A percentile compares a stretch with the other conserved stretches of the same genome.
Evolutionary conservation across 2,888 invertebrate species (phyloP).

Genomic region (Cyaniris semiargus): DNA sequence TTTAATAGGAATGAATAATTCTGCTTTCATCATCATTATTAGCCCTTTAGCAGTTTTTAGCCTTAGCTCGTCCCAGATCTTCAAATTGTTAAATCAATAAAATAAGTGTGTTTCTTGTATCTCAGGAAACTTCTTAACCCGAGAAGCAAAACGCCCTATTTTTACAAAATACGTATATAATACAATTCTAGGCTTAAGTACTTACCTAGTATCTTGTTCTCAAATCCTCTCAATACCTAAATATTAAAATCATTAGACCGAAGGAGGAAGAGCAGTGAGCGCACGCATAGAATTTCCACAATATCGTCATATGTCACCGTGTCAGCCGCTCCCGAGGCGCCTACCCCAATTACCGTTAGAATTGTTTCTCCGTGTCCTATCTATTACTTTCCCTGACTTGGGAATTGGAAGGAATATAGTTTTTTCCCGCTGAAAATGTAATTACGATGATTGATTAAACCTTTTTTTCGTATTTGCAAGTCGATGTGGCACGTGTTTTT

Average conservation of each 20-base stretch:
- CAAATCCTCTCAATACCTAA: background rate
- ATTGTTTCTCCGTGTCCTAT: constrained; percentile 68
- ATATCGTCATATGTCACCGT: constrained; percentile 71
- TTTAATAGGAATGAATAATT: no score
- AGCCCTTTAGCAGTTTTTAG: no score
- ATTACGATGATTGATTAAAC: constrained; percentile 63
- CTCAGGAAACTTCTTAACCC: no score
- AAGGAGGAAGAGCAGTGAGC: constrained; percentile 49
- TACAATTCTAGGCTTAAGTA: no score
- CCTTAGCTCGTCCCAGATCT: no score
- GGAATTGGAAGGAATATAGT: constrained; percentile 68
- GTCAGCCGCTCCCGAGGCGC: constrained; percentile 63
- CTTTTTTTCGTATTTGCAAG: constrained; percentile 25
- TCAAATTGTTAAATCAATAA: no score
- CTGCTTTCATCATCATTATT: no score
- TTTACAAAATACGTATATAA: no score
- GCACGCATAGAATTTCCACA: constrained; percentile 65
- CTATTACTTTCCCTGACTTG: constrained; percentile 65
- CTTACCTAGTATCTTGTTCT: background rate
- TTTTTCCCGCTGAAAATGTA: constrained; percentile 47
- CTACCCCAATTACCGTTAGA: constrained; percentile 71
- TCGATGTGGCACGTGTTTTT: background rate
- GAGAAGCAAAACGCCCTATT: no score
- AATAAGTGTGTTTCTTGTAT: no score
- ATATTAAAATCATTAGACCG: constrained; percentile 24